These are phyloP conservation scores for Caretta caretta DNA, from an alignment of 2,113 vertebrate species.

Conservation along the genomic window DNA sequence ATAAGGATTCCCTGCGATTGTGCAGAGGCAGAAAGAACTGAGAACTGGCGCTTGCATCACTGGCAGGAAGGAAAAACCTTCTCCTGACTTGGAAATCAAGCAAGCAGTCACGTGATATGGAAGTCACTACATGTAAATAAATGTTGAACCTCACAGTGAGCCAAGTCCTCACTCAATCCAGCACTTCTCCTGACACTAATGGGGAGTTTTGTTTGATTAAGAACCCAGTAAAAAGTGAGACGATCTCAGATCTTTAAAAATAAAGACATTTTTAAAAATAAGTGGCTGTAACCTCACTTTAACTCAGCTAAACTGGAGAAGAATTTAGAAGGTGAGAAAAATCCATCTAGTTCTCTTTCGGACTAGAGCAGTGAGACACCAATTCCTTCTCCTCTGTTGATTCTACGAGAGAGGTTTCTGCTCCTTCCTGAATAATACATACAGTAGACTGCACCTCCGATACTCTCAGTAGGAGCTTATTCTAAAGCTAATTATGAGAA, in stretches of 20 bases:
- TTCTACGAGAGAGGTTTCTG: background rate
- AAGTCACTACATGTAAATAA: background rate
- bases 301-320: too few species aligned
- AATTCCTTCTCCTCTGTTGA: background rate
- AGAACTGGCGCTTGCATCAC: background rate
- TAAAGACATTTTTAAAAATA: background rate
- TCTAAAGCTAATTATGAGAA: conserved; percentile 2
- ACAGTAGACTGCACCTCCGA: background rate
- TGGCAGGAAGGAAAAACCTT: background rate
- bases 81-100: background rate
- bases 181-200: background rate
- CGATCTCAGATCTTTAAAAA: too few species aligned
- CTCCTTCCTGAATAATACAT: background rate
- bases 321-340: too few species aligned
- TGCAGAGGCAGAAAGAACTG: background rate
- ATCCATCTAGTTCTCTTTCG: background rate
- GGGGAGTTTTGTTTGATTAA: background rate
- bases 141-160: background rate
- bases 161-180: background rate
- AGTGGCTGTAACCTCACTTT: background rate
- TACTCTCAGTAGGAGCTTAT: background rate
- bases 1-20: background rate
- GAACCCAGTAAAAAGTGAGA: background rate
- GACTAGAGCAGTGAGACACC: background rate
- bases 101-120: background rate